A percentile compares a stretch with the other conserved stretches of the same genome.
Evolutionary conservation across 2,113 vertebrate species (phyloP).

Genomic region (Mirza zaza): DNA sequence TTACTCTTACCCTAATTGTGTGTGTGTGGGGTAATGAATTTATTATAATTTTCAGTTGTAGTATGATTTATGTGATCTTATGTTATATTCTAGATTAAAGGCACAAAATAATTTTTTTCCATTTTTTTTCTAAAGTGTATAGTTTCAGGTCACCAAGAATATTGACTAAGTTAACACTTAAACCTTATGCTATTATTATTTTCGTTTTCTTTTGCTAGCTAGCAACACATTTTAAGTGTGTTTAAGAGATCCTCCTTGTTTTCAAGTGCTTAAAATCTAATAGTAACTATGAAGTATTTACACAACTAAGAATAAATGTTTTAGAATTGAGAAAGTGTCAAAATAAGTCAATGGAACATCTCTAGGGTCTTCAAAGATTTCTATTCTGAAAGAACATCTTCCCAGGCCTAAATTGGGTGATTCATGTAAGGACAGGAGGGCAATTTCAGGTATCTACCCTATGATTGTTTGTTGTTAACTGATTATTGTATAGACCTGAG

Average conservation of each 20-base stretch:
- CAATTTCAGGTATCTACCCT: not conserved
- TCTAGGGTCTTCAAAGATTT: not conserved
- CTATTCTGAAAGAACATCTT: not conserved
- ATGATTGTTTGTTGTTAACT: not conserved
- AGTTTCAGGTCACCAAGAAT: not conserved
- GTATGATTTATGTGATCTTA: conserved; percentile 25
- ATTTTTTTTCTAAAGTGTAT: conserved; percentile 31
- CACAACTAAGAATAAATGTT: conserved; percentile 3
- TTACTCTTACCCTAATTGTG: not conserved
- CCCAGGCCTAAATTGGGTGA: not conserved
- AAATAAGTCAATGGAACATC: not conserved
- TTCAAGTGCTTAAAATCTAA: not conserved
- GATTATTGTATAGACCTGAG: not conserved
- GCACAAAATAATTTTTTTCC: not conserved
- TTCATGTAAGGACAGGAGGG: not conserved
- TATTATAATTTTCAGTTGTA: not conserved
- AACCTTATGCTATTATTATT: not conserved
- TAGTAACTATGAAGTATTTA: not conserved
- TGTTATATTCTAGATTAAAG: conserved; percentile 28
- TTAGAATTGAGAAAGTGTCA: conserved; percentile 18
- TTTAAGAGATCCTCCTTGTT: not conserved
- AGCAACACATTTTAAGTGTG: not conserved
- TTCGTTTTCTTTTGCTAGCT: conserved; percentile 2
- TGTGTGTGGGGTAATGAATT: not conserved
- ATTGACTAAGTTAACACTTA: not conserved